Evolutionary conservation across 2,113 vertebrate species (phyloP), one percentile per base, ranked within the genome.

Genomic region (Puntigrus tetrazona): DNA sequence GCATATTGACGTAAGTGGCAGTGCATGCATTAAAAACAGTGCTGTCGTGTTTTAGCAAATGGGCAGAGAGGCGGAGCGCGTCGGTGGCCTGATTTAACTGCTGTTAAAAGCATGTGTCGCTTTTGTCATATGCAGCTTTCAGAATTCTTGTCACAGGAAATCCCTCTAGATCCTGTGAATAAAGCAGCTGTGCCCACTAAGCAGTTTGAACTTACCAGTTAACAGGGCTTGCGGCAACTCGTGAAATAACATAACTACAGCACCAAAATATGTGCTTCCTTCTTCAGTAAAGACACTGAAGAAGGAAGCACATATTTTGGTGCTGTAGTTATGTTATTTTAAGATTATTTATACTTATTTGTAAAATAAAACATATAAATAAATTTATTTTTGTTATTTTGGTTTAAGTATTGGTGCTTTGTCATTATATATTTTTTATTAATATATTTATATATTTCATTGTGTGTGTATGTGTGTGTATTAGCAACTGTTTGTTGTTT

Each of bases 101-200:
- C n/a, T 36, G 55, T 65, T 78, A n/a, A n/a, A n/a, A n/a, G n/a
- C 47, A 73, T 43, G 20, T 36, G n/a, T 69, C 7, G 2, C 52
- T 61, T 63, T 20, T 45, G 72, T 75, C 73, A 50, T 76, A 47
- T 59, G 65, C 47, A 34, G 27, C 65, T 41, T 55, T 72, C 36
- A 27, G 31, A 61, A 25, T 57, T 82, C 34, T 55, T 82, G 43
- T 29, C 18, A 47, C 61, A 81, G 77, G 57, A 84, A 65, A 87
- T 76, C 65, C 67, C 57, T 84, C 52, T 79, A 27, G 13, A 86
- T 83, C 55, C 52, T 70, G 7, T 63, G 34, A 70, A 31, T 78
- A 81, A 7, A 41, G 82, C 74, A 65, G 38, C 55, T 57, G 41
- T 65, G 55, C 45, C 52, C 34, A 41, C 70, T 50, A 80, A 22